Conservation (phyloP, 2,113 vertebrate genomes). For the Centropristis striata region DNA sequence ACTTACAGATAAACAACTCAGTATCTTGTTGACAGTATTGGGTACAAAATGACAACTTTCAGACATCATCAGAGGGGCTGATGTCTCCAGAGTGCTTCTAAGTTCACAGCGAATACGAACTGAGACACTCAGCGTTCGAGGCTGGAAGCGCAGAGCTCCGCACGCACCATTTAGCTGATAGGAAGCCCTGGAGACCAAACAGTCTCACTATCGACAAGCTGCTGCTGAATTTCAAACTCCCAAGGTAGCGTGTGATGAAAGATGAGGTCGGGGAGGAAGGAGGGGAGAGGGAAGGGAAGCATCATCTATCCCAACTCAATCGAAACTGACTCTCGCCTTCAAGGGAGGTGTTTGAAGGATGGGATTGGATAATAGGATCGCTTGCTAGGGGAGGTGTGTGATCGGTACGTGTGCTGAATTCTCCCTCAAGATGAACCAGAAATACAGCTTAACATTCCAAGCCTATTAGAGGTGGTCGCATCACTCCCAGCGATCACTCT, state of each 20-base stretch:
- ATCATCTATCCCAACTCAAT: conserved; percentile 49
- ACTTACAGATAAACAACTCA: conserved; percentile 19
- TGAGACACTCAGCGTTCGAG: conserved; percentile 24
- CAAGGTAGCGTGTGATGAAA: conserved; percentile 31
- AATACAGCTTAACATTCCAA: conserved; percentile 7
- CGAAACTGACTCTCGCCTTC: conserved; percentile 38
- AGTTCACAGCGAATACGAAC: conserved; percentile 31
- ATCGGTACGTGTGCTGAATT: conserved; percentile 1
- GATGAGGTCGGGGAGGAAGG: conserved; percentile 11
- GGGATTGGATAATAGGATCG: conserved; percentile 34
- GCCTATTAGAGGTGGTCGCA: conserved; percentile 8
- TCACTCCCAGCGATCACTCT: not conserved
- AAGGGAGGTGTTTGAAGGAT: conserved; percentile 34
- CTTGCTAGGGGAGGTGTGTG: conserved; percentile 5
- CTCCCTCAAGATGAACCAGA: conserved; percentile 6
- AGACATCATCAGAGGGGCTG: conserved; percentile 21
- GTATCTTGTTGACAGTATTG: conserved; percentile 25
- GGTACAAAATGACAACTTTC: conserved; percentile 43
- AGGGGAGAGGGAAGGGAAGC: conserved; percentile 12
- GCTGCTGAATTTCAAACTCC: conserved; percentile 63
- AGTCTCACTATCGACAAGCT: conserved; percentile 44
- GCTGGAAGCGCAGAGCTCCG: conserved; percentile 17
- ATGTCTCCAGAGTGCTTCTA: conserved; percentile 32
- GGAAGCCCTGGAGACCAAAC: conserved; percentile 56
- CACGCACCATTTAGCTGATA: conserved; percentile 58